These are phyloP conservation scores for Lepidostoma basale DNA, from an alignment of 1,140 invertebrate genomes.

Conservation along the genomic window DNA sequence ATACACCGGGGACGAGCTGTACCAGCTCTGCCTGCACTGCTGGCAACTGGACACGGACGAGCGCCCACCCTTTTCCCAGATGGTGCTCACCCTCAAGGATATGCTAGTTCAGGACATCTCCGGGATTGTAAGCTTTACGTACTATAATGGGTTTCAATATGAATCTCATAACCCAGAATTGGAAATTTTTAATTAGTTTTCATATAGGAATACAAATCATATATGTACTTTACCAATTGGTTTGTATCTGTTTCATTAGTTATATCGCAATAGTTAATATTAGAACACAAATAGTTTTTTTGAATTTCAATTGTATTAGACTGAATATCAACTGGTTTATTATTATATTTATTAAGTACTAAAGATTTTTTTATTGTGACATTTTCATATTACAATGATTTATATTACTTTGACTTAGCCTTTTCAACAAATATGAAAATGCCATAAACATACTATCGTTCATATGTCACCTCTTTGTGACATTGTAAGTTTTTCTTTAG, in stretches of 20 bases:
- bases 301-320: not conserved
- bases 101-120: constrained; percentile 50
- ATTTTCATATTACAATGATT: too few relatives aligned
- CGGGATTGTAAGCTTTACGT: constrained; percentile 55
- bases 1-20: constrained; percentile 76
- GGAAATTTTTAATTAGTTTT: constrained; percentile 44
- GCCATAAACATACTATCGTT: too few relatives aligned
- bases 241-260: not conserved
- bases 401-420: too few relatives aligned
- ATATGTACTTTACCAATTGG: not conserved
- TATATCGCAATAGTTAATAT: not conserved
- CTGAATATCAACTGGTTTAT: not conserved
- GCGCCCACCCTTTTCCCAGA: constrained; percentile 62
- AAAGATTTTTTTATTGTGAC: too few relatives aligned
- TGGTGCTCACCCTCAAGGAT: constrained; percentile 50
- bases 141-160: constrained; percentile 57
- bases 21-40: constrained; percentile 82
- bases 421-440: too few relatives aligned
- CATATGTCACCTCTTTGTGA: too few relatives aligned
- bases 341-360: not conserved
- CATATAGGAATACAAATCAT: not conserved
- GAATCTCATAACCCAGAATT: constrained; percentile 57
- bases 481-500: too few relatives aligned
- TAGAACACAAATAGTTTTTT: not conserved
- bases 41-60: constrained; percentile 85